Evolutionary conservation across 2,113 vertebrate genomes (phyloP).

Genomic region (Gasterosteus nipponicus): DNA sequence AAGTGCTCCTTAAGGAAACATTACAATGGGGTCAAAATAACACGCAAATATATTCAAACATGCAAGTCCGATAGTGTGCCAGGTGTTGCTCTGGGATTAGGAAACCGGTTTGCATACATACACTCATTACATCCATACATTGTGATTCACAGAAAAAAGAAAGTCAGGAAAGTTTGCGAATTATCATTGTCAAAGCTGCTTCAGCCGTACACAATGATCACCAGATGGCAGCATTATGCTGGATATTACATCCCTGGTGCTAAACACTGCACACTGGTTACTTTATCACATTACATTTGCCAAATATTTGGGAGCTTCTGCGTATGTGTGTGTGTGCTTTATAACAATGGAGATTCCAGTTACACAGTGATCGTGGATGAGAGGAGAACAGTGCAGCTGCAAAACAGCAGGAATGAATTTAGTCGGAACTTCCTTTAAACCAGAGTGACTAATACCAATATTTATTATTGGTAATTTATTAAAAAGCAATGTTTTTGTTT

Average conservation of each 20-base stretch:
- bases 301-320: neutral
- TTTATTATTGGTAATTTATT: too few species aligned
- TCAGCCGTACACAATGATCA: constrained; percentile 16
- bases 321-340: neutral
- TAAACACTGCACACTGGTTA: constrained; percentile 1
- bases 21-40: neutral
- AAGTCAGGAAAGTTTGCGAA: neutral
- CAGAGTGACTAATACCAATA: neutral
- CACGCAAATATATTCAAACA: constrained; percentile 18
- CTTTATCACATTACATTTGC: neutral
- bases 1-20: constrained; percentile 12
- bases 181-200: neutral
- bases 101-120: neutral
- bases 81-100: neutral
- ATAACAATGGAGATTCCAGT: neutral
- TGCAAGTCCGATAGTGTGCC: neutral
- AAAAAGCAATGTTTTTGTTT: neutral
- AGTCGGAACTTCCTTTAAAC: neutral
- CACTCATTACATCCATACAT: neutral
- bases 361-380: constrained; percentile 1
- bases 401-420: neutral
- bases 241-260: neutral
- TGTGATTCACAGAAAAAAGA: neutral
- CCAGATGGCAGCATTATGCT: constrained; percentile 50
- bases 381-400: constrained; percentile 6